Evolutionary conservation across 2,888 invertebrate genomes (phyloP).

Genomic region (Amiota minor): DNA sequence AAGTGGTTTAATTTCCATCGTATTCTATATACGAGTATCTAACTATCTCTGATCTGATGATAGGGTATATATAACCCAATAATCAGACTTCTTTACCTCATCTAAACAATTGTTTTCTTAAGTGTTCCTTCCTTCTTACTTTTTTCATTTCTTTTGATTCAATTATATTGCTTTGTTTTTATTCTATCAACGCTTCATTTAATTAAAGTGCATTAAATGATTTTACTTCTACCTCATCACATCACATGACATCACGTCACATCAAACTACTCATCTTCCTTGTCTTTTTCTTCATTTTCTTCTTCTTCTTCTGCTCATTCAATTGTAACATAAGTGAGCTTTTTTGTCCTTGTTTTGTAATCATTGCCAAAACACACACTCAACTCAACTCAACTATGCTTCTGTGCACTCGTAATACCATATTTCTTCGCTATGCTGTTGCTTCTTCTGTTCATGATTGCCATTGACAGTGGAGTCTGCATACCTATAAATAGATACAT

Average conservation of each 20-base stretch:
- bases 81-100: no score
- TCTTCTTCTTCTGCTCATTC: slow-evolving; percentile 30
- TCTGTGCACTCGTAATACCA: no score
- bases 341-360: background rate
- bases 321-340: background rate
- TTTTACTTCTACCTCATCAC: background rate
- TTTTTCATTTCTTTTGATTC: background rate
- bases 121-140: slow-evolving; percentile 27
- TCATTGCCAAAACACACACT: background rate
- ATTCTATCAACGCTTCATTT: slow-evolving; percentile 62
- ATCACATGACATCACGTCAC: no score
- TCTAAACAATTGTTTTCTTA: no score
- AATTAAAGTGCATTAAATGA: slow-evolving; percentile 63
- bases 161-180: background rate
- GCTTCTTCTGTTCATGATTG: slow-evolving; percentile 24
- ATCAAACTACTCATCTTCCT: background rate
- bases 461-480: slow-evolving; percentile 46
- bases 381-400: background rate
- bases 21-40: no score
- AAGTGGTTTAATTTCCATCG: no score
- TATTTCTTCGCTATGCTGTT: slow-evolving; percentile 9
- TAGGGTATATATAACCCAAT: no score
- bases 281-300: background rate
- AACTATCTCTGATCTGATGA: no score
- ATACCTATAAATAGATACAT: no score